These are phyloP conservation scores for Spodoptera picta DNA, from an alignment of 2,888 invertebrate species.

Conservation along the genomic window DNA sequence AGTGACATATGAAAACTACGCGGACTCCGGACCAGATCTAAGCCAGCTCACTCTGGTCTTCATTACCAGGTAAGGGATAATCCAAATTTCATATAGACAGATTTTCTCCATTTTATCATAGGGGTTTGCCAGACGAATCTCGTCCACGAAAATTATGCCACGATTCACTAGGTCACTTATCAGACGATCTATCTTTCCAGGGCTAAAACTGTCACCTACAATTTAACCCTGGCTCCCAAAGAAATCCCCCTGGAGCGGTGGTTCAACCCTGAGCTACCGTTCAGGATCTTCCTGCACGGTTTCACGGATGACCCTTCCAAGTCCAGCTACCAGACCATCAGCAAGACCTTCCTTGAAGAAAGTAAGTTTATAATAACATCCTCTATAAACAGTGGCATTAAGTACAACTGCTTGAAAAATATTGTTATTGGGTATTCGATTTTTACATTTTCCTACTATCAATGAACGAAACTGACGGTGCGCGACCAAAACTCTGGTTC, in stretches of 20 bases:
- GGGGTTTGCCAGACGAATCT: too few relatives aligned
- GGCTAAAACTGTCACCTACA: constrained; percentile 9
- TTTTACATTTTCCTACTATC: too few relatives aligned
- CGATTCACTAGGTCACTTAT: neutral
- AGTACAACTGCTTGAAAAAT: too few relatives aligned
- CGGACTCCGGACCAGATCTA: constrained; percentile 45
- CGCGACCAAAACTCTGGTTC: too few relatives aligned
- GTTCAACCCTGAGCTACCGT: constrained; percentile 4
- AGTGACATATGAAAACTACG: constrained; percentile 41
- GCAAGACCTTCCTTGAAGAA: constrained; percentile 49
- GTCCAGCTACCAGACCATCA: constrained; percentile 49
- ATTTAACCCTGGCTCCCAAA: constrained; percentile 6
- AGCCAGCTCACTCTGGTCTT: constrained; percentile 46
- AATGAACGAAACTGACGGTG: too few relatives aligned
- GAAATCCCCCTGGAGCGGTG: constrained; percentile 3
- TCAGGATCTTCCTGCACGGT: constrained; percentile 57
- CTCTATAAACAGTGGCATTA: too few relatives aligned
- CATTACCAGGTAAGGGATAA: constrained; percentile 41
- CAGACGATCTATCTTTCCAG: constrained; percentile 14
- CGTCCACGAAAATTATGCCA: too few relatives aligned
- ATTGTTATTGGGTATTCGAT: too few relatives aligned
- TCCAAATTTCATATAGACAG: too few relatives aligned
- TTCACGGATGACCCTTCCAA: constrained; percentile 58
- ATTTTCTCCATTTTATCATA: too few relatives aligned
- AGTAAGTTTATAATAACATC: constrained; percentile 47